phyloP scores from a whole-genome alignment of 1,140 invertebrate species.

The Hermatobates lingyangjiaoensis region DNA sequence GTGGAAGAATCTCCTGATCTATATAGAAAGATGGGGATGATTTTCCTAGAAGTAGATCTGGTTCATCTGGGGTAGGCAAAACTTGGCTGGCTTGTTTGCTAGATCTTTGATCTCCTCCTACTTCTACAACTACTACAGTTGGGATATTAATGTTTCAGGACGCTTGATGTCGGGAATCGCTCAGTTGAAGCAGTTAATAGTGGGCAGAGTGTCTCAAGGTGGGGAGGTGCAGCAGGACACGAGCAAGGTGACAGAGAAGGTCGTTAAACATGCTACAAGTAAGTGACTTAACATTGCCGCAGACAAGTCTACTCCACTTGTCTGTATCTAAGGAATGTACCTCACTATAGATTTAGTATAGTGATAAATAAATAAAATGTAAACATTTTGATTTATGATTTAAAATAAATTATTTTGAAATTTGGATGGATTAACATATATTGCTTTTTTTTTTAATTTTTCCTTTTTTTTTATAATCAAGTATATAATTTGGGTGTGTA shows the following conservation, averaged over 20 bases:
- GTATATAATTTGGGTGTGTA: too few species aligned
- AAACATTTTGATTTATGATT: too few species aligned
- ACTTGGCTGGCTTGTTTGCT: too few species aligned
- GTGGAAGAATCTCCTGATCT: too few species aligned
- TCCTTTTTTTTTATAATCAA: too few species aligned
- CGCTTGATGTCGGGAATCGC: conserved; percentile 42
- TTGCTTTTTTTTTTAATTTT: too few species aligned
- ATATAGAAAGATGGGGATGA: too few species aligned
- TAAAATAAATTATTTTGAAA: too few species aligned
- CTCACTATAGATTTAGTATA: not conserved
- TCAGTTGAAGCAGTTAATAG: conserved; percentile 41
- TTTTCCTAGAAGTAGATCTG: too few species aligned
- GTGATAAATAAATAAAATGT: too few species aligned
- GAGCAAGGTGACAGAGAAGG: conserved; percentile 41
- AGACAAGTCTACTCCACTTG: not conserved
- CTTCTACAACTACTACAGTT: not conserved
- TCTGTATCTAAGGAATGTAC: conserved; percentile 1
- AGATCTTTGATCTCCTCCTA: not conserved
- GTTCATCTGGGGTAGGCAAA: too few species aligned
- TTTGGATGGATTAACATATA: too few species aligned
- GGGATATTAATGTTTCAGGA: conserved; percentile 32
- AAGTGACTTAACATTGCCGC: conserved; percentile 22
- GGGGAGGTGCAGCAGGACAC: conserved; percentile 29
- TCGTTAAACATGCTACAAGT: conserved; percentile 41
- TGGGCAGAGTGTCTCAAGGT: conserved; percentile 33